Evolutionary conservation across 2,113 vertebrate genomes (phyloP), one percentile per base, ranked within the genome.

Genomic region (Petrocephalus microphthalmus): DNA sequence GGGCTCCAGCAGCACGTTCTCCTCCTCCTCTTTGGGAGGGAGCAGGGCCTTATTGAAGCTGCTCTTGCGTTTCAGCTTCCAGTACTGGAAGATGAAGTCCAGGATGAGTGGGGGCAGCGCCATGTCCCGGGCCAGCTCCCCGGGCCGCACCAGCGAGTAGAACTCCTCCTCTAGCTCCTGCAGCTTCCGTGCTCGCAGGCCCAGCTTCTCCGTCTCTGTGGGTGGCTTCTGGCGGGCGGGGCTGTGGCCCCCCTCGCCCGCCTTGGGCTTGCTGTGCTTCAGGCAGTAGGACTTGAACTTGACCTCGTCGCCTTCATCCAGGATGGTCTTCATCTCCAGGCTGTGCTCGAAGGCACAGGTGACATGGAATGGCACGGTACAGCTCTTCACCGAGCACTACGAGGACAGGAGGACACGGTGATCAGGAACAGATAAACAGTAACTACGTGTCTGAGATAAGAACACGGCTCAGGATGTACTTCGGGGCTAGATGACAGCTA

Each of bases 311-410:
- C 97, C 98, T 0, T 99, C 98, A 25, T 99, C 98, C 91, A 99
- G 94, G 93, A 97, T 98, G 87, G 98, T 99, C 93, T 99, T 99
- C 98, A 99, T 99, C 93, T 99, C 98, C 88, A 99, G 95, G 91
- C 90, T 97, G 94, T 99, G 97, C 95, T 99, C 97, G 88, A 99
- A 99, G 92, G 98, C 98, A 91, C 98, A 99, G 20, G 98, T 99
- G 93, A 99, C 98, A 19, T 99, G 98, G 94, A 99, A 99, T 85
- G 98, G 98, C 88, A 96, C 98, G 88, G 97, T 99, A 92, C 98
- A 99, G 93, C 97, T 99, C 95, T 99, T 99, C 87, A 99, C 97
- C 0, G 98, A 99, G 93, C 98, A 99, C 98, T 99, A 90, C 0
- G 88, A 88, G 52, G 51, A n/a, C 81, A 45, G 45, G 22, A 45